phyloP scores from a whole-genome alignment of 2,797 vertebrate genomes.

The Gymnoscopelus microlampas region DNA sequence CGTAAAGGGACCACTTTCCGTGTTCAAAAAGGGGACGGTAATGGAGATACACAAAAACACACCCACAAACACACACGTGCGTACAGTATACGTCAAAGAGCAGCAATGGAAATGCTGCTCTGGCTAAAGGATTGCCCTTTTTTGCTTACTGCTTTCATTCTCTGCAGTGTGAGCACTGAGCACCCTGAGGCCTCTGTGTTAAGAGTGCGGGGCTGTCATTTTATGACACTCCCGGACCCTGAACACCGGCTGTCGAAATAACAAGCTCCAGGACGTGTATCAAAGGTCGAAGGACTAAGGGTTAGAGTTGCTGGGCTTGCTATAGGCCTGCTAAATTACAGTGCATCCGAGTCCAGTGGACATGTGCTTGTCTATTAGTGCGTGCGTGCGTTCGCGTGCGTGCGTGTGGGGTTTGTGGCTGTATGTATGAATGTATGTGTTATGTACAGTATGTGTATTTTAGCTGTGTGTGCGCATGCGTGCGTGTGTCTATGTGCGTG shows the following conservation, averaged over 20 bases:
- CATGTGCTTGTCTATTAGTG: background rate
- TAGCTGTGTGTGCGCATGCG: conserved; percentile 15
- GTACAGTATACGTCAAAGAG: conserved; percentile 26
- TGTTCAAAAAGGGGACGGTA: conserved; percentile 27
- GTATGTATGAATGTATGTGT: conserved; percentile 1
- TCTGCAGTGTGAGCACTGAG: conserved; percentile 11
- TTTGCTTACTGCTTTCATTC: conserved; percentile 11
- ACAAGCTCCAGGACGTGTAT: conserved; percentile 61
- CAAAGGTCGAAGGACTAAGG: conserved; percentile 49
- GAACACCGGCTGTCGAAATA: conserved; percentile 50
- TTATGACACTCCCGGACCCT: conserved; percentile 36
- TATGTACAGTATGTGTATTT: too few species aligned
- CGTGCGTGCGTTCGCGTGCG: too few species aligned
- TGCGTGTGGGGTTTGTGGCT: conserved; percentile 3
- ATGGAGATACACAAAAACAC: conserved; percentile 40
- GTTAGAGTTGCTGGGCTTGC: conserved; percentile 35
- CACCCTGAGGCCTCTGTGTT: conserved; percentile 35
- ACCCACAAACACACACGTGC: too few species aligned
- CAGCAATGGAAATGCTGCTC: conserved; percentile 36
- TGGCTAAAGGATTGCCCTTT: conserved; percentile 35
- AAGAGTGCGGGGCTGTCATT: conserved; percentile 9
- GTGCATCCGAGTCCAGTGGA: conserved; percentile 22
- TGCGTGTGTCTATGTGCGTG: background rate
- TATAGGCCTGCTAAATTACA: conserved; percentile 54
- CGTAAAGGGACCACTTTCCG: conserved; percentile 57